Percentiles rank a stretch among this genome's conserved stretches.
Evolutionary conservation across 2,113 vertebrate species (phyloP).

Genomic region (Mus spicilegus): DNA sequence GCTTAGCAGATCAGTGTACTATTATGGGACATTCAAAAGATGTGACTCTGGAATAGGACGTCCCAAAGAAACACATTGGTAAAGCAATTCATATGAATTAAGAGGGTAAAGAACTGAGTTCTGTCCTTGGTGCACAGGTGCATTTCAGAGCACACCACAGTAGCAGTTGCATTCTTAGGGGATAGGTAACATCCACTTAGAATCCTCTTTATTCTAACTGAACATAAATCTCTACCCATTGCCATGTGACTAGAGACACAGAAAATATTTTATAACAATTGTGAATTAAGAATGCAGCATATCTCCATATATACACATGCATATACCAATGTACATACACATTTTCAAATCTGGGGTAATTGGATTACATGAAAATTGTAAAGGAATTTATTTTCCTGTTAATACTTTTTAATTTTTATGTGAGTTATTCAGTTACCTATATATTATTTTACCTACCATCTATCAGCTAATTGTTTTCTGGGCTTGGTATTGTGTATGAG

Average conservation of each 20-base stretch:
- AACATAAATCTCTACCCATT: too few relatives aligned
- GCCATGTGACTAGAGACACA: background rate
- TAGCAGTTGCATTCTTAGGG: background rate
- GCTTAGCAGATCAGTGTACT: too few relatives aligned
- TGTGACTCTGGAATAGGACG: background rate
- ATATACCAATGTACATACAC: background rate
- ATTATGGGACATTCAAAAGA: too few relatives aligned
- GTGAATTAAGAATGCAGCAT: background rate
- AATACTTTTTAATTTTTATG: background rate
- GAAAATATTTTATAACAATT: background rate
- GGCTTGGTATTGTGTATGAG: background rate
- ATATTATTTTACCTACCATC: background rate
- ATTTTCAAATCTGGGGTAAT: background rate
- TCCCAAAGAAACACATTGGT: background rate
- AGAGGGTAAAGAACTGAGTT: too few relatives aligned
- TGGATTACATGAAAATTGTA: background rate
- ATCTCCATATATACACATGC: background rate
- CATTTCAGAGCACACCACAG: background rate
- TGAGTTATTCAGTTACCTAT: background rate
- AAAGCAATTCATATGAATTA: background rate
- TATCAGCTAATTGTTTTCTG: background rate
- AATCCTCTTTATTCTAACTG: background rate
- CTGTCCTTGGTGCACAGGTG: background rate
- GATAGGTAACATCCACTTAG: background rate
- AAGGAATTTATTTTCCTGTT: background rate